Evolutionary conservation across 2,797 vertebrate species (phyloP).

Genomic region (Triplophysa yarkandensis): DNA sequence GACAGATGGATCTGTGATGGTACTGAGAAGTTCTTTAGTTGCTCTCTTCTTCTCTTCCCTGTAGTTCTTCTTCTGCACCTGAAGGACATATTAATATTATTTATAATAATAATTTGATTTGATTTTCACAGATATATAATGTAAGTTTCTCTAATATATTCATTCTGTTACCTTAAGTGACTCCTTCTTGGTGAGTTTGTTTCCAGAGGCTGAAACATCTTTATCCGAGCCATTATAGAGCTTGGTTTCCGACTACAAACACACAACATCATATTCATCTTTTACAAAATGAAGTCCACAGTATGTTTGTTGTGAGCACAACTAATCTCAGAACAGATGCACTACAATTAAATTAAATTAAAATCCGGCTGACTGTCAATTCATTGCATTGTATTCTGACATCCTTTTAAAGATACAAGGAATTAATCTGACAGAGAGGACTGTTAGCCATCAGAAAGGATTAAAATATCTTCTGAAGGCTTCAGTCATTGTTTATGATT

Average conservation of each 20-base stretch:
- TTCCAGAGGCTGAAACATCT: slow-evolving; percentile 86
- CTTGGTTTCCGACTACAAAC: slow-evolving; percentile 92
- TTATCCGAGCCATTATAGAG: slow-evolving; percentile 98
- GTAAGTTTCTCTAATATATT: too few species aligned
- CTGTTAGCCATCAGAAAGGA: neutral
- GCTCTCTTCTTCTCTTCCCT: slow-evolving; percentile 98
- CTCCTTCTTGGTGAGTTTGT: slow-evolving; percentile 98
- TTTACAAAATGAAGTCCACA: neutral
- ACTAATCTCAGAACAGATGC: neutral
- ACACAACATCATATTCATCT: neutral
- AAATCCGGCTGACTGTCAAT: too few species aligned
- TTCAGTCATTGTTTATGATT: neutral
- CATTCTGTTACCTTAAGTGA: slow-evolving; percentile 89
- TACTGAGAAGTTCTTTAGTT: slow-evolving; percentile 96
- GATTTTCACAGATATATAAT: neutral
- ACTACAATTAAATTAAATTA: too few species aligned
- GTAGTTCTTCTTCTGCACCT: slow-evolving; percentile 99
- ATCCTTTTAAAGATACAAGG: neutral
- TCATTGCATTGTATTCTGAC: neutral
- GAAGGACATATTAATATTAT: slow-evolving; percentile 33
- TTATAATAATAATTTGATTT: too few species aligned
- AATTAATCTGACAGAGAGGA: too few species aligned
- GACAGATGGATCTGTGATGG: slow-evolving; percentile 95
- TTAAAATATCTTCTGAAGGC: neutral
- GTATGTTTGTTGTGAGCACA: neutral